A percentile compares a stretch with the other conserved stretches of the same genome.
These are phyloP conservation scores for Netelia fuscicornis DNA, from an alignment of 2,888 invertebrate species.

Conservation along the genomic window DNA sequence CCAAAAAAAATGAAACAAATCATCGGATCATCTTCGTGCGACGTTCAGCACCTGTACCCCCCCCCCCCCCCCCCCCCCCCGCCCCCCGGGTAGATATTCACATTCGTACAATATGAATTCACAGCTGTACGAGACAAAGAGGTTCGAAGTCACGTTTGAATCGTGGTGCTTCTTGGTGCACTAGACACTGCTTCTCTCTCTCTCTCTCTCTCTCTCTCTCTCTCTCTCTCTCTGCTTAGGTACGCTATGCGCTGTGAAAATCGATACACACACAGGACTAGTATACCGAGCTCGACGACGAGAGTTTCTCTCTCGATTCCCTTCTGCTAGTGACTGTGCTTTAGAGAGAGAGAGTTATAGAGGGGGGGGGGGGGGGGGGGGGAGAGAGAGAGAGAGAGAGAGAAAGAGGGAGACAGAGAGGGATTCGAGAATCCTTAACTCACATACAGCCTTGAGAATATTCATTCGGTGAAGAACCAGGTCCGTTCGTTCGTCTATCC, in stretches of 20 bases:
- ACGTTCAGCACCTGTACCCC: conserved; percentile 31
- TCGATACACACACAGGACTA: conserved; percentile 63
- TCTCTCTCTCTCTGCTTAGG: too few species aligned
- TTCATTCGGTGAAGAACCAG: conserved; percentile 21
- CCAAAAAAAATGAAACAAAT: conserved; percentile 8
- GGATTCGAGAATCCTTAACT: conserved; percentile 19
- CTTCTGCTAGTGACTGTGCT: background rate
- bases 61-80: too few species aligned
- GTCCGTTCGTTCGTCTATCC: background rate
- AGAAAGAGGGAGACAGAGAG: too few species aligned
- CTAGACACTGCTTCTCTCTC: conserved; percentile 36
- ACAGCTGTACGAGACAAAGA: background rate
- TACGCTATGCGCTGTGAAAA: conserved; percentile 45
- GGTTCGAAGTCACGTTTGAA: conserved; percentile 54
- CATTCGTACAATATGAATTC: background rate
- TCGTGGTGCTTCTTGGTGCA: conserved; percentile 56
- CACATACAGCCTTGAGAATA: conserved; percentile 32
- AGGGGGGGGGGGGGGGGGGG: too few species aligned
- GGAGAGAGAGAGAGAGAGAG: too few species aligned
- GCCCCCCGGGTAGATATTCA: background rate
- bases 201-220: background rate
- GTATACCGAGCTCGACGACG: conserved; percentile 37
- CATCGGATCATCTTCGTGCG: conserved; percentile 37
- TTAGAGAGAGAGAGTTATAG: background rate
- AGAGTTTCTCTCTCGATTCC: conserved; percentile 9